A percentile compares a stretch with the other conserved stretches of the same genome.
Evolutionary conservation across 2,888 invertebrate species (phyloP).

Genomic region (Drosophila stalkeri): DNA sequence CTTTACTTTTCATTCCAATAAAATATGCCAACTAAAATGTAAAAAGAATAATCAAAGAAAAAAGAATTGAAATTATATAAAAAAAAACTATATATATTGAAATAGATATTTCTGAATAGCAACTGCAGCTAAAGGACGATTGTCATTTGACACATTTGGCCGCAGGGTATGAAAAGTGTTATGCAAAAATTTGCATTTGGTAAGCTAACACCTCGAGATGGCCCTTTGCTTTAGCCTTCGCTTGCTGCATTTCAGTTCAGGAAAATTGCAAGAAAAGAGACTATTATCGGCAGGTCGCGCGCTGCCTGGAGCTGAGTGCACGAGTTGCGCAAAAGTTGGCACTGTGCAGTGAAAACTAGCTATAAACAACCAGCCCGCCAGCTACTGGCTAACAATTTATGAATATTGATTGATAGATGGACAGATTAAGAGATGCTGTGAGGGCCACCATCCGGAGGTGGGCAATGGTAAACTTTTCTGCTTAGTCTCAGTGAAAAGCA

Average conservation of each 20-base stretch:
- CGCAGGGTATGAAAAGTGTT: slow-evolving; percentile 1
- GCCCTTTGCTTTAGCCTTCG: background rate
- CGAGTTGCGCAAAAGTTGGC: slow-evolving; percentile 22
- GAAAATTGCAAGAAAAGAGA: slow-evolving; percentile 35
- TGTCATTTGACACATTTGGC: slow-evolving; percentile 5
- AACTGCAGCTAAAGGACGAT: background rate
- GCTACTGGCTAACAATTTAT: slow-evolving; percentile 39
- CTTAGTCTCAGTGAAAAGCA: slow-evolving; percentile 14
- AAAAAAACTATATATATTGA: background rate
- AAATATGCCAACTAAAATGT: background rate
- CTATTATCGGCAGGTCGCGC: slow-evolving; percentile 24
- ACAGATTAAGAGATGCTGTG: slow-evolving; percentile 6
- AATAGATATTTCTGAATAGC: background rate
- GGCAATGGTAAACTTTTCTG: slow-evolving; percentile 27
- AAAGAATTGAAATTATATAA: background rate
- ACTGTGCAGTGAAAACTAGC: background rate
- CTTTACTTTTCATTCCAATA: background rate
- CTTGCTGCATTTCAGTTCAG: slow-evolving; percentile 5
- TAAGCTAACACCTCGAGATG: slow-evolving; percentile 36
- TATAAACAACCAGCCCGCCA: slow-evolving; percentile 8
- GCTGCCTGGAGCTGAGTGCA: slow-evolving; percentile 15
- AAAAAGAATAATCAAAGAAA: background rate
- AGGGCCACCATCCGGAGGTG: background rate
- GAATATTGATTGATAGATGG: slow-evolving; percentile 60
- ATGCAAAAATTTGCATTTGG: slow-evolving; percentile 26